A percentile compares a stretch with the other conserved stretches of the same genome.
phyloP scores from a whole-genome alignment of 2,888 invertebrate genomes.

The Drosophila robusta region DNA sequence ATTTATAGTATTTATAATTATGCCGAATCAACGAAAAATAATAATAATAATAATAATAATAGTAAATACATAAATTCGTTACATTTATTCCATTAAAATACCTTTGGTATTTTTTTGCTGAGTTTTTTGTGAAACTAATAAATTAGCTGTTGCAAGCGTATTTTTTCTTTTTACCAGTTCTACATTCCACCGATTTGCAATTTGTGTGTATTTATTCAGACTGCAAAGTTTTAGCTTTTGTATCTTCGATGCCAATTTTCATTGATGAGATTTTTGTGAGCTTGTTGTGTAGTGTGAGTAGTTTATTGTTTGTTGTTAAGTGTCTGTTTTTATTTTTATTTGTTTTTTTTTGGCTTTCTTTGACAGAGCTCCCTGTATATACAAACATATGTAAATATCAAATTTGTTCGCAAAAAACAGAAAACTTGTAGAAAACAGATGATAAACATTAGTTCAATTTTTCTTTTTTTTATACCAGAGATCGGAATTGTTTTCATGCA shows the following conservation, averaged over 20 bases:
- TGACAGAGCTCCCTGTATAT: conserved; percentile 76
- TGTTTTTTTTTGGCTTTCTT: conserved; percentile 63
- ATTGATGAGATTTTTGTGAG: conserved; percentile 49
- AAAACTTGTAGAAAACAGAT: conserved; percentile 67
- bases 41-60: conserved; percentile 14
- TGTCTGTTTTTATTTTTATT: conserved; percentile 35
- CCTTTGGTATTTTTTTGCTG: conserved; percentile 4
- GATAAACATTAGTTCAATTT: conserved; percentile 78
- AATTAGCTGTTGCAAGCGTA: too few species aligned
- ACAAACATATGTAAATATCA: conserved; percentile 40
- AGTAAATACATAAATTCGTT: conserved; percentile 20
- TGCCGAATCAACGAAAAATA: conserved; percentile 4
- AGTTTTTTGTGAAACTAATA: conserved; percentile 5
- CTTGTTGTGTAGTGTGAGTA: conserved; percentile 46
- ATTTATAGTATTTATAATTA: conserved; percentile 25
- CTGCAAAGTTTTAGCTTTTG: conserved; percentile 2
- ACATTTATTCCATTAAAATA: conserved; percentile 29
- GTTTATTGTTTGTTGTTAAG: conserved; percentile 49
- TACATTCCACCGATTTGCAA: conserved; percentile 15
- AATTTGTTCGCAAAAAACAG: conserved; percentile 55
- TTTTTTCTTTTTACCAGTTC: conserved; percentile 3
- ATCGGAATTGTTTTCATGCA: conserved; percentile 41
- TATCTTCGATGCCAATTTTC: conserved; percentile 54
- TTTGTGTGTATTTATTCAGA: conserved; percentile 26
- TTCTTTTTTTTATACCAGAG: conserved; percentile 27